Evolutionary conservation across 2,113 vertebrate species (phyloP), one percentile per base, ranked within the genome.

Genomic region (Rhinoderma darwinii): DNA sequence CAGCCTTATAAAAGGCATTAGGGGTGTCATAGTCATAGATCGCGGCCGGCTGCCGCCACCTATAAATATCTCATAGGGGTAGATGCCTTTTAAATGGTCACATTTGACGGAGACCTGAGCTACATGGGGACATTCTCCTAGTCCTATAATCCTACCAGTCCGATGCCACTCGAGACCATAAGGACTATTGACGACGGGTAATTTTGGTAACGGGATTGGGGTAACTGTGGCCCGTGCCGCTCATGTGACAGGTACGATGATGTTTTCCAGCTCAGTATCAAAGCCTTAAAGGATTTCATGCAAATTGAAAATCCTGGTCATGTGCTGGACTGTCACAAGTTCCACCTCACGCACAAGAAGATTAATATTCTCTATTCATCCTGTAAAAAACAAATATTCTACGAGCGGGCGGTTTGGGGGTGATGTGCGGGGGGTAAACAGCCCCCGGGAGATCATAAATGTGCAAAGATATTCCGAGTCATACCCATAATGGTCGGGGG

Each of bases 251-350:
- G 66, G 66, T 39, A 70, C 32, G 32, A 37, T 1, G 66, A 70
- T 70, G 66, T 37, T 37, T 68, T 70, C 27, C 32, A 72, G 37
- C 68, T 41, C 68, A 37, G 37, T 39, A 39, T 70, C 15, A 37
- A 8, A 35, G 37, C 44, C 9, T 47, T 51, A 47, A 14, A 30
- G 47, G 11, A 51, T 27, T 77, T 77, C 75, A 37, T 50, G 47
- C 20, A 54, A 37, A 50, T 32, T 51, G 5, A 5, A 61, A 78
- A 54, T 47, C 47, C 43, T 1, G 1, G 76, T 79, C 76, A 79
- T 37, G 76, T 79, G 76, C 30, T 18, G 2, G 27, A 11, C 20
- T 20, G 47, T 79, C 76, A 79, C 47, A 79, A 79, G 76, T 30
- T 79, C 10, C 1, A 11, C 50, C 47, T 9, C 17, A 20, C 17